A percentile compares a stretch with the other conserved stretches of the same genome.
Conservation (phyloP, 2,113 vertebrate genomes). For the Alouatta palliata region DNA sequence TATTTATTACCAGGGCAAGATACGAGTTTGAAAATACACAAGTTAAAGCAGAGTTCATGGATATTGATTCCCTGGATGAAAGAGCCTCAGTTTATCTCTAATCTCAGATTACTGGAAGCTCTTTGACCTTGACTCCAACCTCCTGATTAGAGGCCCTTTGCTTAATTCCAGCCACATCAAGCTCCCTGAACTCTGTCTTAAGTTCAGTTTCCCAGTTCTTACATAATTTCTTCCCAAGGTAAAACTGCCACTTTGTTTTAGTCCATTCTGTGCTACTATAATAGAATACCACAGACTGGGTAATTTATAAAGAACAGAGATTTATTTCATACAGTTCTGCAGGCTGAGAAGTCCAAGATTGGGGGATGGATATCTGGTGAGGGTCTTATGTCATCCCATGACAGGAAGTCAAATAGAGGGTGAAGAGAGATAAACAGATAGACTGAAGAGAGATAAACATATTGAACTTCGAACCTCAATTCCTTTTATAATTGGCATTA, state of each 20-base stretch:
- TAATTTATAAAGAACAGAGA: background rate
- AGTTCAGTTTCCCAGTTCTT: background rate
- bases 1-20: background rate
- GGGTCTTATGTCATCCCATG: fast-evolving
- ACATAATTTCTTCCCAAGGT: background rate
- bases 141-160: background rate
- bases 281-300: background rate
- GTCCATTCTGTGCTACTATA: background rate
- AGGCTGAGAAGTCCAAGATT: background rate
- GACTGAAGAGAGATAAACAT: background rate
- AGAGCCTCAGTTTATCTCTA: background rate
- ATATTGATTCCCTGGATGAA: background rate
- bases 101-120: background rate
- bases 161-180: background rate
- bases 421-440: background rate
- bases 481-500: background rate
- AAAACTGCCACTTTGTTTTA: background rate
- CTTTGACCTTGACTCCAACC: background rate
- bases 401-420: background rate
- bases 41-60: background rate
- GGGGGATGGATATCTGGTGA: background rate
- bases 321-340: background rate
- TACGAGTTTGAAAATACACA: background rate
- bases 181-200: background rate
- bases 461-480: background rate